Evolutionary conservation across 2,113 vertebrate genomes (phyloP).

Genomic region (Talpa occidentalis): DNA sequence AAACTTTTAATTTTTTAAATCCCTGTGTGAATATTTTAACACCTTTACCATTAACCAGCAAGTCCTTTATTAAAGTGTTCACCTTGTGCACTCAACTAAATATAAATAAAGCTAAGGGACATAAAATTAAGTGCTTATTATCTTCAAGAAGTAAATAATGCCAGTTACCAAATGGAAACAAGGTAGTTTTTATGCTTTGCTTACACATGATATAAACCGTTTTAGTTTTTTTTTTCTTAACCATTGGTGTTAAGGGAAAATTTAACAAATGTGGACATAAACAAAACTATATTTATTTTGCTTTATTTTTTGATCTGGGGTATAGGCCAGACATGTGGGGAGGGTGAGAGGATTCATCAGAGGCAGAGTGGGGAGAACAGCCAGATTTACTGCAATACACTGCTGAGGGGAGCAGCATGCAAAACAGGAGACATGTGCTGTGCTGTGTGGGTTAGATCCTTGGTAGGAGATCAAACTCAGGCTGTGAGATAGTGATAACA

Average conservation of each 20-base stretch:
- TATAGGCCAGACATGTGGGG: too few relatives aligned
- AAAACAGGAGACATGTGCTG: too few relatives aligned
- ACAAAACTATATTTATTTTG: background rate
- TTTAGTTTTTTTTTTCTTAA: background rate
- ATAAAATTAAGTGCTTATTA: background rate
- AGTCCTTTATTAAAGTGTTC: slow-evolving; percentile 43
- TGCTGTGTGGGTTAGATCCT: too few relatives aligned
- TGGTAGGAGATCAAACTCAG: too few relatives aligned
- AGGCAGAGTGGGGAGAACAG: too few relatives aligned
- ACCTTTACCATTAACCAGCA: slow-evolving; percentile 43
- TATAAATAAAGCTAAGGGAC: background rate
- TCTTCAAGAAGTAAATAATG: background rate
- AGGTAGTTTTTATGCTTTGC: too few relatives aligned
- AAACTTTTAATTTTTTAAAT: slow-evolving; percentile 45
- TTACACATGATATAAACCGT: background rate
- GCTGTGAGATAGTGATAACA: too few relatives aligned
- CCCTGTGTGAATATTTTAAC: background rate
- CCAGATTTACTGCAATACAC: too few relatives aligned
- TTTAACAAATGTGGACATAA: background rate
- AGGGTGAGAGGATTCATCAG: too few relatives aligned
- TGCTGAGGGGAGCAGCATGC: too few relatives aligned
- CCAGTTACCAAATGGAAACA: background rate
- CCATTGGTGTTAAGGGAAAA: background rate
- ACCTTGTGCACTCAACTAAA: slow-evolving; percentile 31
- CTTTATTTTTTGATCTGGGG: too few relatives aligned